Base-by-base conservation (phyloP, 2,113 vertebrate species). In the Ochotona curzoniae region DNA sequence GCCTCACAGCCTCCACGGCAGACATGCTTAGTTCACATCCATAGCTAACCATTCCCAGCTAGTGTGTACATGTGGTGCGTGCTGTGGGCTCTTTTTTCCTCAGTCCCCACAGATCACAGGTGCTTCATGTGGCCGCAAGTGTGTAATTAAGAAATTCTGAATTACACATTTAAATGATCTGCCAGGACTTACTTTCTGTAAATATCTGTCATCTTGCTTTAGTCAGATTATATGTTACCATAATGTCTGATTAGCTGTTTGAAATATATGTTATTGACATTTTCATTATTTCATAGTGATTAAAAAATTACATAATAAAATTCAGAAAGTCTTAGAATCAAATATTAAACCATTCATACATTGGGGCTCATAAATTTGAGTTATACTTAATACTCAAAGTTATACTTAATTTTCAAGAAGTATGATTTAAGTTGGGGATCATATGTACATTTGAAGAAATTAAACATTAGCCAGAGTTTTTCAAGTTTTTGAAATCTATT, bases 151-250 rank as follows among this genome's bases (percentile, higher is more conserved):
- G 51, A 91, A 90, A 25, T 63, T 88, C 67, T 90, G 78, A 81
- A 92, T 93, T 92, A 84, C 7, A 38, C 92, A 73, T 86, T 95
- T 88, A 93, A 89, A 71, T 92, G 87, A 78, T n/a, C 63, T 78
- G 5, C 18, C 60, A 54, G 1, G 83, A 73, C 23, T 89, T 90
- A 94, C 66, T 87, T 95, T 6, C 21, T 83, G 28, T 76, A 69
- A 82, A 84, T 70, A 30, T 93, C 25, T 94, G 47, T 47, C 9
- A 35, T 64, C 38, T 91, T 30, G 70, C 44, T 92, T 90, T 91
- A 75, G 7, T 76, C 26, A 66, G 49, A 51, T 83, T 80, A 63
- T 87, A 49, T 44, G 61, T 0, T 17, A 83, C 20, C 60, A 70
- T 89, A 67, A 67, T 63, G 9, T 83, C 38, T 71, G 60, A 71